A percentile compares a stretch with the other conserved stretches of the same genome.
These are phyloP conservation scores for Palythoa grandiflora DNA, from an alignment of 92 coral and sea anemone genomes.

Conservation along the genomic window DNA sequence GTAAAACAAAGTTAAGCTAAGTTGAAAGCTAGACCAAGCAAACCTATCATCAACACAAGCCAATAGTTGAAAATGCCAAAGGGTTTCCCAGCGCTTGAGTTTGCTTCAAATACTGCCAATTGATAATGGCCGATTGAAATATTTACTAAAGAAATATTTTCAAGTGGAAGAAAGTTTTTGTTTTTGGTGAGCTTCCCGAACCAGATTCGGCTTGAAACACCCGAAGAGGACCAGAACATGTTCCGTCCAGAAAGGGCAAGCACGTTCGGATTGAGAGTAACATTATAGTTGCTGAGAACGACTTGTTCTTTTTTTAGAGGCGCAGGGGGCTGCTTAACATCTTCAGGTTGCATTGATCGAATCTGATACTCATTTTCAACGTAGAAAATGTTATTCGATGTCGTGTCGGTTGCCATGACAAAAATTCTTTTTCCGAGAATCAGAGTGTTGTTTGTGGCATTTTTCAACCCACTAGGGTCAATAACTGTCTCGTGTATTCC, in stretches of 20 bases:
- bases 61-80: neutral
- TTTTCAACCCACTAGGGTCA: neutral
- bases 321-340: neutral
- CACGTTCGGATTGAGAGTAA: neutral
- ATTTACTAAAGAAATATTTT: neutral
- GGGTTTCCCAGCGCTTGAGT: neutral
- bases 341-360: neutral
- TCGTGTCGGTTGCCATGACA: neutral
- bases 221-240: slow-evolving; percentile 6
- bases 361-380: neutral
- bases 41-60: neutral
- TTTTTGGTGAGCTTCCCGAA: neutral
- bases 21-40: neutral
- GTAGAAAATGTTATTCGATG: neutral
- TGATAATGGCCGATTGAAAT: too few species aligned
- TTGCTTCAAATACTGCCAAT: slow-evolving; percentile 12
- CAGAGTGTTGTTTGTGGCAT: neutral
- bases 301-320: neutral
- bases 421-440: neutral
- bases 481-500: neutral
- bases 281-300: slow-evolving; percentile 11
- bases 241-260: neutral
- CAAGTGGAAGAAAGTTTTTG: neutral
- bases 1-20: neutral
- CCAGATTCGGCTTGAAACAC: neutral